Evolutionary conservation across 37 sponge, comb jelly and placozoan species (phyloP).

Genomic region (Haliclona indistincta): DNA sequence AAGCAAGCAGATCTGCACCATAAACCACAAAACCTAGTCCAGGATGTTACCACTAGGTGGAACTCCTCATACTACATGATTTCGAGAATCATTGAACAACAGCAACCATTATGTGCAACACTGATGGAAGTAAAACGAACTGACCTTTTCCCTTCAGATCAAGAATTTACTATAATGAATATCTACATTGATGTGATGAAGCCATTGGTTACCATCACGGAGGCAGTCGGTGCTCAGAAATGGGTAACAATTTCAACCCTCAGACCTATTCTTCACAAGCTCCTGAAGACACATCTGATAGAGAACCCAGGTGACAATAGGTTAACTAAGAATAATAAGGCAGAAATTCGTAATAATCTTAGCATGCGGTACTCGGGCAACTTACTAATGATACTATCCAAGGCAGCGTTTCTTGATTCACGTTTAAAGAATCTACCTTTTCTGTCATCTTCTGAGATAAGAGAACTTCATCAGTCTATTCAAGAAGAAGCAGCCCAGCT

Average conservation of each 20-base stretch:
- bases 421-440: conserved; percentile 1
- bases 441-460: background rate
- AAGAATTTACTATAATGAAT: conserved; percentile 24
- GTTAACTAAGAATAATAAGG: conserved; percentile 7
- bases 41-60: conserved; percentile 47
- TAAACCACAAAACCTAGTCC: conserved; percentile 11
- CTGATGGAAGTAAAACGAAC: conserved; percentile 17
- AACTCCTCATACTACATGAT: conserved; percentile 45
- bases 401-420: conserved; percentile 37
- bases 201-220: conserved; percentile 32
- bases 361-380: background rate
- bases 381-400: background rate
- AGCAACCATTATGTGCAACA: conserved; percentile 25
- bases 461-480: background rate
- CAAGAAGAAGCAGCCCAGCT: background rate
- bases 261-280: conserved; percentile 17
- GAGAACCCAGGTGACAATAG: background rate
- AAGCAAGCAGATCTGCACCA: conserved; percentile 25
- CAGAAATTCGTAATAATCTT: conserved; percentile 6
- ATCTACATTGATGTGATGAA: conserved; percentile 13
- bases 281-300: conserved; percentile 7
- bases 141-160: conserved; percentile 32
- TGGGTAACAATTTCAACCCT: conserved; percentile 37
- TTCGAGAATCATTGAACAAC: conserved; percentile 28
- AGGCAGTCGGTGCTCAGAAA: conserved; percentile 28